A percentile compares a stretch with the other conserved stretches of the same genome.
phyloP scores from a whole-genome alignment of 2,113 vertebrate species.

The Tylochromis polylepis region DNA sequence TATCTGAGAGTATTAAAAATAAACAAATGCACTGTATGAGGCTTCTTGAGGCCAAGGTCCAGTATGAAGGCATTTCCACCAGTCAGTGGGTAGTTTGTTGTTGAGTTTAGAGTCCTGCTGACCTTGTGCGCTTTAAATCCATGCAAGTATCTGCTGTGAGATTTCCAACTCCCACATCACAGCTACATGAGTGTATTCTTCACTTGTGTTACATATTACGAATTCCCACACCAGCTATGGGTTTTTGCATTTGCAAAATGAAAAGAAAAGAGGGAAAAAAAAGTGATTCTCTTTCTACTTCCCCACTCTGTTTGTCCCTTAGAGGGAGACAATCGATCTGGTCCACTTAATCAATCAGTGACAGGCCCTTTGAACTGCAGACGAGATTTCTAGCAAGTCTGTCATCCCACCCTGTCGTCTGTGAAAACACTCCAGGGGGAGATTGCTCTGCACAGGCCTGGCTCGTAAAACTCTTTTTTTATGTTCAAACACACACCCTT shows the following conservation, averaged over 20 bases:
- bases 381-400: constrained; percentile 56
- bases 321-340: constrained; percentile 35
- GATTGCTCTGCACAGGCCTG: constrained; percentile 40
- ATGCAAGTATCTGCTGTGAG: neutral
- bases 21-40: constrained; percentile 8
- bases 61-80: neutral
- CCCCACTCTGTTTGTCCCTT: neutral
- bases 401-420: constrained; percentile 53
- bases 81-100: neutral
- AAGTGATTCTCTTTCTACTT: neutral
- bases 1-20: constrained; percentile 36
- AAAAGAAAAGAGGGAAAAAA: neutral
- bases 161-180: neutral
- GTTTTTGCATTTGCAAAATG: neutral
- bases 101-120: neutral
- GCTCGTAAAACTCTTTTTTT: constrained; percentile 54
- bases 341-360: constrained; percentile 56
- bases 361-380: constrained; percentile 62
- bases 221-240: neutral
- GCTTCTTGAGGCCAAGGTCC: constrained; percentile 5
- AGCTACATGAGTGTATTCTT: neutral
- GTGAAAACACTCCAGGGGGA: constrained; percentile 58
- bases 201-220: neutral
- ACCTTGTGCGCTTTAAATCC: neutral
- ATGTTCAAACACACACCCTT: constrained; percentile 40